A percentile compares a stretch with the other conserved stretches of the same genome.
Evolutionary conservation across 2,888 invertebrate genomes (phyloP).

Genomic region (Synanthedon myopaeformis): DNA sequence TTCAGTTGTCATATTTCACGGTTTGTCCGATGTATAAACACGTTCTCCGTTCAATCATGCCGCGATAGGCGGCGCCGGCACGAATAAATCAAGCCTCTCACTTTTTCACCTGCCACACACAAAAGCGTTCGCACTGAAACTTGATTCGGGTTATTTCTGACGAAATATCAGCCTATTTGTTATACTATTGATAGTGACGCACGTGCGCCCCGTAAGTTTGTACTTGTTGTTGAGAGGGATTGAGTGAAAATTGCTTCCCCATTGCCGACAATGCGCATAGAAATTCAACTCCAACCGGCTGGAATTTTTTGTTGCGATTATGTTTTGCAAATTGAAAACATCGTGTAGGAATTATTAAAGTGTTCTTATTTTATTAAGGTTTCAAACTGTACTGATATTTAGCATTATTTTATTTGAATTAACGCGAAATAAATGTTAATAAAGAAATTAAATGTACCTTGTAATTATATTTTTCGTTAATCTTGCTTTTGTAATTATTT

Average conservation of each 20-base stretch:
- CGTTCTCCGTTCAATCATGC: conserved; percentile 66
- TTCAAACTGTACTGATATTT: too few species aligned
- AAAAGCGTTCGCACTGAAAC: conserved; percentile 67
- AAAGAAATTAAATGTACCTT: too few species aligned
- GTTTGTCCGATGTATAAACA: conserved; percentile 62
- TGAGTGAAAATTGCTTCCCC: conserved; percentile 61
- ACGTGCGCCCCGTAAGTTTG: conserved; percentile 65
- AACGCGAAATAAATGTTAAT: too few species aligned
- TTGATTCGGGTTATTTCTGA: conserved; percentile 71
- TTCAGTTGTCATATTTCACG: conserved; percentile 61
- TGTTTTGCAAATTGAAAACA: neutral
- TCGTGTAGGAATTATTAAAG: too few species aligned
- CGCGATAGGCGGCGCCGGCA: conserved; percentile 61
- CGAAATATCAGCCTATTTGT: conserved; percentile 70
- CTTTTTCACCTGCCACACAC: conserved; percentile 71
- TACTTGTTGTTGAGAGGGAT: conserved; percentile 64
- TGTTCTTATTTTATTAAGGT: too few species aligned
- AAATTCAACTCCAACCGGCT: conserved; percentile 35
- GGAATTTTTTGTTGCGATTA: neutral
- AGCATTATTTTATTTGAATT: too few species aligned
- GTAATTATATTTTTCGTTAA: too few species aligned
- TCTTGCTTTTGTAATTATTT: too few species aligned
- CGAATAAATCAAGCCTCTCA: conserved; percentile 67
- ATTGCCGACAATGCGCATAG: conserved; percentile 56
- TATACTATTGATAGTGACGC: conserved; percentile 67